A percentile compares a stretch with the other conserved stretches of the same genome.
phyloP scores from a whole-genome alignment of 2,797 vertebrate genomes.

The Lutjanus argentimaculatus region DNA sequence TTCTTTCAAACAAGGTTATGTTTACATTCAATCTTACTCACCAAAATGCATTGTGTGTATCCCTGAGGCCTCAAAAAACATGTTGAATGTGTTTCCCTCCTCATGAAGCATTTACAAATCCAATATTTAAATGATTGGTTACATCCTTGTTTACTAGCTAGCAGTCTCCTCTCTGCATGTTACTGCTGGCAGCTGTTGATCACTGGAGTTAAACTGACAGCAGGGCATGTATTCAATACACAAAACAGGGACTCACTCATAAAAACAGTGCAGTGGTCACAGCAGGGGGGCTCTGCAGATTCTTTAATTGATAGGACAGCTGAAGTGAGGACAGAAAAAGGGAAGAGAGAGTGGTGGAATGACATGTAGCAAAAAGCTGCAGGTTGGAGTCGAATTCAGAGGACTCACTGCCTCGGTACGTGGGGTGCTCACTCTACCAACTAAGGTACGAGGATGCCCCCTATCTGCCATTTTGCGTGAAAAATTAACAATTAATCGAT shows the following conservation, averaged over 20 bases:
- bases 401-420: no score
- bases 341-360: no score
- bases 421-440: no score
- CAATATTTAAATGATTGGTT: background rate
- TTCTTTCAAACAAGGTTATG: conserved; percentile 1
- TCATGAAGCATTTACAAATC: background rate
- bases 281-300: no score
- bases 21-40: background rate
- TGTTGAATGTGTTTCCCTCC: conserved; percentile 10
- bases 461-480: no score
- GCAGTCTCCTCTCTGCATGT: background rate
- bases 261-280: background rate
- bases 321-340: no score
- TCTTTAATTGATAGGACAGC: no score
- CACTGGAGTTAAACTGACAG: background rate
- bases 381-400: no score
- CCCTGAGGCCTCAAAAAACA: background rate
- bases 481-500: no score
- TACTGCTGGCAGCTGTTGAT: background rate
- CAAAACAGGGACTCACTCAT: background rate
- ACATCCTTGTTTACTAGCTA: background rate
- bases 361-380: no score
- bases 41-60: background rate
- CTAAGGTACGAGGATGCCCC: no score
- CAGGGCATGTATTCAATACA: background rate